Base-by-base conservation (phyloP, 1,140 invertebrate genomes). In the Zelostemma sp. region DNA sequence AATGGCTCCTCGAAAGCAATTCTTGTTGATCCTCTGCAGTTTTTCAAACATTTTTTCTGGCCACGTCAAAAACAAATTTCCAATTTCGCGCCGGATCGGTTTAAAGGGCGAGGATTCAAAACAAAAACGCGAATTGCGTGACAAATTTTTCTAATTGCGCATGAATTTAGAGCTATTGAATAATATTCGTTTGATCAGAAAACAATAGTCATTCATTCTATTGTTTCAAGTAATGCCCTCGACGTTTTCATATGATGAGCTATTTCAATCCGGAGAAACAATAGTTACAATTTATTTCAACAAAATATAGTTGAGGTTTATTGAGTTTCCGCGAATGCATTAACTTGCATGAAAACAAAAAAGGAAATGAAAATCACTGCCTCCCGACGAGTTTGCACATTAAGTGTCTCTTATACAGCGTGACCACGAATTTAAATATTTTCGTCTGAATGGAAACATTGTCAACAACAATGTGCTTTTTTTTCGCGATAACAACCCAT, bases 1-100 rank as follows among this genome's bases (percentile, higher is more conserved):
- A 72, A 68, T 68, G 48, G 57, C 53, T 60, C 57, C 70, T 72
- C 43, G 57, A 61, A 64, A 54, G 28, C 28, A 5, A 31, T 31
- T 31, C 28, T 5, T 11, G 5, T 28, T 25, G 40, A 16, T 25
- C n/a, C 38, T n/a, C 53, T 17, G 12, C 28, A 14, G 15, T 56
- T n/a, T 9, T 25, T 2, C n/a, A n/a, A n/a, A n/a, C n/a, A n/a
- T n/a, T n/a, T n/a, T n/a, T n/a, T n/a, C n/a, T n/a, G n/a, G n/a
- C n/a, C n/a, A n/a, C n/a, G n/a, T n/a, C n/a, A n/a, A n/a, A n/a
- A n/a, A n/a, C n/a, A n/a, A n/a, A n/a, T n/a, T n/a, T n/a, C n/a
- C n/a, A n/a, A n/a, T n/a, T n/a, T n/a, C n/a, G n/a, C n/a, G n/a
- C n/a, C n/a, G n/a, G n/a, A n/a, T n/a, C n/a, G n/a, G n/a, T n/a